Percentiles rank a stretch among this genome's conserved stretches.
Conservation (phyloP, 1,140 invertebrate species). For the Ephestia elutella region DNA sequence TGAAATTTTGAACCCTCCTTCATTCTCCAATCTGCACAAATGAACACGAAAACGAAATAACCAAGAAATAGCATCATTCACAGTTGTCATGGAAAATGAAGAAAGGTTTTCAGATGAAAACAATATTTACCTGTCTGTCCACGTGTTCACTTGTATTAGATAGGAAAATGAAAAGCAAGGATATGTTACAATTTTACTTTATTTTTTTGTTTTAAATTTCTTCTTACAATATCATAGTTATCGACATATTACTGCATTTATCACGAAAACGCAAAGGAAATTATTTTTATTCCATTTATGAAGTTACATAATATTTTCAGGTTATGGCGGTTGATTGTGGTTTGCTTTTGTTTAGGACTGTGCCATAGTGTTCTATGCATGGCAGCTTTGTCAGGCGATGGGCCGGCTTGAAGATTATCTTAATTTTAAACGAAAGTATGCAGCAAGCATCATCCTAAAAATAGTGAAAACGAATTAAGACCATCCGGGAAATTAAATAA, state of each 20-base stretch:
- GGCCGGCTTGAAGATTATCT: not conserved
- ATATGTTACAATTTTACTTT: constrained; percentile 30
- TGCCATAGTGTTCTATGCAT: not conserved
- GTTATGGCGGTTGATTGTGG: constrained; percentile 7
- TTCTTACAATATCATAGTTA: not conserved
- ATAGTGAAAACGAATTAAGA: not conserved
- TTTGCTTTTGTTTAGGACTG: constrained; percentile 10
- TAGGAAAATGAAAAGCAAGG: constrained; percentile 16
- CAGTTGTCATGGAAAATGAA: constrained; percentile 51
- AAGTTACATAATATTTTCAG: constrained; percentile 11
- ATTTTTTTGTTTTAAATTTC: constrained; percentile 28
- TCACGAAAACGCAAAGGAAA: not conserved
- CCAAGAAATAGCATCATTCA: too few species aligned
- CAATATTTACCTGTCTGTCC: constrained; percentile 28
- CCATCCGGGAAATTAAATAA: too few species aligned
- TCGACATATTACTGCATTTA: too few species aligned
- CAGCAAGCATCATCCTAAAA: constrained; percentile 1
- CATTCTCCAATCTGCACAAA: constrained; percentile 53
- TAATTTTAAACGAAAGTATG: not conserved
- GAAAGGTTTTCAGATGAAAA: constrained; percentile 29
- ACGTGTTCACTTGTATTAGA: constrained; percentile 39
- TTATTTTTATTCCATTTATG: not conserved
- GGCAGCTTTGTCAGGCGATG: not conserved
- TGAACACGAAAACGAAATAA: constrained; percentile 42
- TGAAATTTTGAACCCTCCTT: constrained; percentile 37